Percentiles rank a stretch among this genome's conserved stretches.
phyloP scores from a whole-genome alignment of 2,797 vertebrate species.

The Melanogrammus aeglefinus region DNA sequence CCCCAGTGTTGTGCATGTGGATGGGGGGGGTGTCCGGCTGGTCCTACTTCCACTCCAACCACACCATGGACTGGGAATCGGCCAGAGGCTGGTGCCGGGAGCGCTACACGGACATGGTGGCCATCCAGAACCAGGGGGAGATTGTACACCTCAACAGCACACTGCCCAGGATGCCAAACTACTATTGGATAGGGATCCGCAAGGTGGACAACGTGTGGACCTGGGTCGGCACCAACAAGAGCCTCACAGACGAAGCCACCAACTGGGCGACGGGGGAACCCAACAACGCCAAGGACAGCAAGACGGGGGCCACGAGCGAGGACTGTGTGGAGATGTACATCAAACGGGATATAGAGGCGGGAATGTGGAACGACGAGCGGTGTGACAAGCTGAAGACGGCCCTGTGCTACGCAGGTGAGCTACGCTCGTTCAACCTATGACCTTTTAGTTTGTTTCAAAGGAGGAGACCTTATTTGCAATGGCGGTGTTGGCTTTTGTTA shows the following conservation, averaged over 20 bases:
- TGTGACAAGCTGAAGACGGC: constrained; percentile 66
- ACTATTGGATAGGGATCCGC: constrained; percentile 84
- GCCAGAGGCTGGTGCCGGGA: constrained; percentile 65
- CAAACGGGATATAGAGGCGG: constrained; percentile 20
- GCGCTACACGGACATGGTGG: constrained; percentile 76
- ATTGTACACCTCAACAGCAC: constrained; percentile 64
- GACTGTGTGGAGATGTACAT: constrained; percentile 85
- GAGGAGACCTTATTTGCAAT: background rate
- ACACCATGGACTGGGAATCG: constrained; percentile 59
- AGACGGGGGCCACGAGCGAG: background rate
- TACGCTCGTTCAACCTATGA: background rate
- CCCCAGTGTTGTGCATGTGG: constrained; percentile 63
- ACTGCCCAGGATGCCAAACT: constrained; percentile 34
- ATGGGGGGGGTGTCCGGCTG: constrained; percentile 58
- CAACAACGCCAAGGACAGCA: constrained; percentile 54
- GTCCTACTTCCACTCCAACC: constrained; percentile 70
- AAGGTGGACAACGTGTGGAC: constrained; percentile 73
- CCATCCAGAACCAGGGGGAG: constrained; percentile 79
- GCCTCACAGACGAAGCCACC: constrained; percentile 64
- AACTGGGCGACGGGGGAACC: constrained; percentile 77
- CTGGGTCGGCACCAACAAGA: constrained; percentile 80
- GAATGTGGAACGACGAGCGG: constrained; percentile 79
- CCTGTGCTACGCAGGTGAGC: constrained; percentile 76
- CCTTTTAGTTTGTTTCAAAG: background rate
- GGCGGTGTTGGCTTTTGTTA: background rate